Evolutionary conservation across 2,113 vertebrate species (phyloP).

Genomic region (Spizaetus ornatus): DNA sequence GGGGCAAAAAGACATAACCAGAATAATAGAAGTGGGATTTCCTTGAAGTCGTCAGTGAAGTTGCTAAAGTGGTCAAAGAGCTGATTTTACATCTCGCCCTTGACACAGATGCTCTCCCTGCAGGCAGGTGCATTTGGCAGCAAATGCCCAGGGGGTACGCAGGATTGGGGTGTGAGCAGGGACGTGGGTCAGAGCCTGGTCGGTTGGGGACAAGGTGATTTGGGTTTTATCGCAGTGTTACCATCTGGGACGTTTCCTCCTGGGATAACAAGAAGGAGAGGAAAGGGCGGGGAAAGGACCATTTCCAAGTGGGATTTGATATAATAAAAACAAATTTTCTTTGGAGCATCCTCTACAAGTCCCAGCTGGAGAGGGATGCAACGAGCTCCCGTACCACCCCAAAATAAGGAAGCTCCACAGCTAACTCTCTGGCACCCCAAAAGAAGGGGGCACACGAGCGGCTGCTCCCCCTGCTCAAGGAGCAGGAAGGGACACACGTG

Average conservation of each 20-base stretch:
- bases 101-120: background rate
- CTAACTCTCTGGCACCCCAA: background rate
- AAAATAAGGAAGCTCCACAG: background rate
- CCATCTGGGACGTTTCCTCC: background rate
- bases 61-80: background rate
- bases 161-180: background rate
- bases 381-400: background rate
- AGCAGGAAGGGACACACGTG: background rate
- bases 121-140: background rate
- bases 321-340: background rate
- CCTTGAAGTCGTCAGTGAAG: background rate
- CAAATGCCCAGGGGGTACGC: background rate
- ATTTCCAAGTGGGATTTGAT: background rate
- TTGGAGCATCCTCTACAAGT: background rate
- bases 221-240: background rate
- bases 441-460: fast-evolving
- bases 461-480: background rate
- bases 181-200: background rate
- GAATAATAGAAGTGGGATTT: background rate
- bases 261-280: background rate
- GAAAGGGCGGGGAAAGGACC: background rate
- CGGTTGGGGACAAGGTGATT: background rate
- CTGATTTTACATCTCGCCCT: fast-evolving
- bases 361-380: too few relatives aligned
- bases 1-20: background rate